Evolutionary conservation across 1,140 invertebrate genomes (phyloP).

Genomic region (Platyscapa corneri): DNA sequence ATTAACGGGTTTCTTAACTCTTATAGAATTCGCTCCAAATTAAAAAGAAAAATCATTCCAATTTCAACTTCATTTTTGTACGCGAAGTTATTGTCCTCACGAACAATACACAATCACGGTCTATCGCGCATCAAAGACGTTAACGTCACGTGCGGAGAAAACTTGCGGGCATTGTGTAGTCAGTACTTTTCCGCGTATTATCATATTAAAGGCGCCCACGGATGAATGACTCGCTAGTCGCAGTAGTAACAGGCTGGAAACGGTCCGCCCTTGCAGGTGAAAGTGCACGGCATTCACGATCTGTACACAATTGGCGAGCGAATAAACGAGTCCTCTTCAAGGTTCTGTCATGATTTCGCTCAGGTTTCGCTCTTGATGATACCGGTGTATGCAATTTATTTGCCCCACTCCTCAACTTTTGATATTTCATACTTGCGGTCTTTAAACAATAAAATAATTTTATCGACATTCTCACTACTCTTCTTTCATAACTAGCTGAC

Average conservation of each 20-base stretch:
- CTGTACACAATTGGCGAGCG: background rate
- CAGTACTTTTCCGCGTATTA: constrained; percentile 30
- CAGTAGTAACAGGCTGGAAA: constrained; percentile 17
- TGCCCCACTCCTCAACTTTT: background rate
- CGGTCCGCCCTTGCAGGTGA: constrained; percentile 35
- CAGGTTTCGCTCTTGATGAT: background rate
- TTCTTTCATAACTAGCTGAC: background rate
- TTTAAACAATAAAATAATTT: background rate
- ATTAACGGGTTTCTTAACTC: no score
- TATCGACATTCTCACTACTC: background rate
- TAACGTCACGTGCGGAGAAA: background rate
- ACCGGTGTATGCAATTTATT: background rate
- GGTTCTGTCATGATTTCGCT: constrained; percentile 7
- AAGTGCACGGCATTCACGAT: constrained; percentile 28
- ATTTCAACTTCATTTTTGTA: background rate
- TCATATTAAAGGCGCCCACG: constrained; percentile 11
- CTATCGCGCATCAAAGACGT: background rate
- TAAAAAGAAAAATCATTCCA: background rate
- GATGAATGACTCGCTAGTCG: constrained; percentile 7
- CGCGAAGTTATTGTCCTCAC: background rate
- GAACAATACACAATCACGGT: background rate
- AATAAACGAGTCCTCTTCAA: background rate
- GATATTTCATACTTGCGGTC: background rate
- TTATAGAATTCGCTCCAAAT: background rate
- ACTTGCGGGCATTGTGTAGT: background rate